Evolutionary conservation across 2,888 invertebrate genomes (phyloP).

Genomic region (Aproaerema taeniolella): DNA sequence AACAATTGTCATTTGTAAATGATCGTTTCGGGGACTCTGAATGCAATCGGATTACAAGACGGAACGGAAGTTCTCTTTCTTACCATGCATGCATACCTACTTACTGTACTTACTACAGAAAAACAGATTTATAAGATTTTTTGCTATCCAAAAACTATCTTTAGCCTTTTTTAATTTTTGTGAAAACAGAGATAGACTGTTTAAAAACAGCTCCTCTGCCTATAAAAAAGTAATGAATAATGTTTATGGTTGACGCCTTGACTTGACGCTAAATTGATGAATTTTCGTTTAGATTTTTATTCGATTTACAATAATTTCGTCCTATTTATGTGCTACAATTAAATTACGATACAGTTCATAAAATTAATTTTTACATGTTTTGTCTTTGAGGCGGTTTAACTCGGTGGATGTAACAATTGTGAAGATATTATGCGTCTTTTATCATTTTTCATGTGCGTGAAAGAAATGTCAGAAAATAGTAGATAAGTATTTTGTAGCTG

Average conservation of each 20-base stretch:
- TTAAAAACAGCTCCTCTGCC: too few relatives aligned
- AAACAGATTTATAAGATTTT: too few relatives aligned
- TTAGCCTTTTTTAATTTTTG: too few relatives aligned
- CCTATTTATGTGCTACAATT: constrained; percentile 28
- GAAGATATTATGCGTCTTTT: constrained; percentile 50
- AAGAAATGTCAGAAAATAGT: constrained; percentile 61
- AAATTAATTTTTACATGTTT: constrained; percentile 41
- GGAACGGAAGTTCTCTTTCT: too few relatives aligned
- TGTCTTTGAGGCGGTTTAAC: constrained; percentile 26
- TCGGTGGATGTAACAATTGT: constrained; percentile 30
- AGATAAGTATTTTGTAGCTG: constrained; percentile 42
- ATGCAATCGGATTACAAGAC: too few relatives aligned
- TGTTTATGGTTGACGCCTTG: constrained; percentile 70
- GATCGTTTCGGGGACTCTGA: too few relatives aligned
- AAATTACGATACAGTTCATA: constrained; percentile 25
- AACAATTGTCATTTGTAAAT: too few relatives aligned
- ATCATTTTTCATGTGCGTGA: constrained; percentile 66
- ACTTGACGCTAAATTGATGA: constrained; percentile 33
- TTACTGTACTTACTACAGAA: too few relatives aligned
- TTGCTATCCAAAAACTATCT: too few relatives aligned
- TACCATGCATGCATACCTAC: too few relatives aligned
- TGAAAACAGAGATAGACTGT: too few relatives aligned
- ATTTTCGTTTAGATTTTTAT: constrained; percentile 38
- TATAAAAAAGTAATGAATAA: constrained; percentile 21
- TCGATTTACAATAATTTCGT: constrained; percentile 27